Evolutionary conservation across 2,888 invertebrate genomes (phyloP), one percentile per base, ranked within the genome.

Genomic region (Lacanobia wlatinum): DNA sequence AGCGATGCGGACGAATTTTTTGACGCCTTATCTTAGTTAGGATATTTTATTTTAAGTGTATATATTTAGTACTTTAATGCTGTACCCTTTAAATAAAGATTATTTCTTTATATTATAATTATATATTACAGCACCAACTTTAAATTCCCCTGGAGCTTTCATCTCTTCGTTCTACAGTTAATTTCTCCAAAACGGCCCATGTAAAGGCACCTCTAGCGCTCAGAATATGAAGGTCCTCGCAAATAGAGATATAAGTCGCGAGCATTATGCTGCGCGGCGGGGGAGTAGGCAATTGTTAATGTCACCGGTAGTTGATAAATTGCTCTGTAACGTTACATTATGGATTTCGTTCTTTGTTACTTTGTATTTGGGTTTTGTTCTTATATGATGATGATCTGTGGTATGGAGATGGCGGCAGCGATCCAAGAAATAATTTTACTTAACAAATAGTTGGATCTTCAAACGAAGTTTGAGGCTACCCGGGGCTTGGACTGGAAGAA

Each of bases 241-340:
- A 78, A 83, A 83, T 80, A 79, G 66, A 80, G 80, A 67, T 83
- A 78, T 70, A 73, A 78, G 69, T 63, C 66, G 48, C n/a, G 58
- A 28, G 59, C 79, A 83, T 83, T 78, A 80, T 83, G 73, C 69
- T 48, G 48, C 73, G 61, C 80, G 69, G 63, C 83, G 79, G 83
- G 80, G 79, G 80, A 66, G 80, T 78, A 40, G 34, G 83, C 80
- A 83, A 83, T 83, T 70, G 80, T 78, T 73, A 73, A 69, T 83
- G 80, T 83, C 80, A 78, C 63, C 80, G n/a, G 80, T 80, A 80
- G 80, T 80, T 80, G 80, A 80, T 78, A 73, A 52, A 80, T 78
- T 61, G 78, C 78, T 52, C 9, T 14, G 67, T 67, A 50, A 82
- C 56, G 63, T 71, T 68, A 78, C 68, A 72, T 78, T 72, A 80